Evolutionary conservation across 2,113 vertebrate species (phyloP).

Genomic region (Triplophysa siluroides): DNA sequence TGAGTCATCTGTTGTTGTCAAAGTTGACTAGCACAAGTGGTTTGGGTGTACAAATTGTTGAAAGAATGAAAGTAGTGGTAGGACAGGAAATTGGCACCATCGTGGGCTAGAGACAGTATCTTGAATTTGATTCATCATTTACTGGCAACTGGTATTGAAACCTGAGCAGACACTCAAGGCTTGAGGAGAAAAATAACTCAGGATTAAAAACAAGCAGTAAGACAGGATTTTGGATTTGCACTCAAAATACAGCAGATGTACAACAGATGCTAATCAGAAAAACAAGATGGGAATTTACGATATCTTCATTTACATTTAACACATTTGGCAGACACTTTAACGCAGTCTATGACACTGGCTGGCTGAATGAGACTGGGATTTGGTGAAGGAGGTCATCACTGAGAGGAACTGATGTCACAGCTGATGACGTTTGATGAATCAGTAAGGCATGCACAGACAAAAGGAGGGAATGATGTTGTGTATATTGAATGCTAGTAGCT

Average conservation of each 20-base stretch:
- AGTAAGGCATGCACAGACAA: too few relatives aligned
- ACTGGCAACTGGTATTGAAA: neutral
- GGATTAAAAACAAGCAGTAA: slow-evolving; percentile 9
- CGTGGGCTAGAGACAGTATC: slow-evolving; percentile 9
- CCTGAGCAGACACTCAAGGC: neutral
- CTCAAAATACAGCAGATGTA: slow-evolving; percentile 3
- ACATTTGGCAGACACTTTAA: too few relatives aligned
- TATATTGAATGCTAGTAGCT: too few relatives aligned
- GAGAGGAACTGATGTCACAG: too few relatives aligned
- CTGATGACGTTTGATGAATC: too few relatives aligned
- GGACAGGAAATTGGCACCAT: neutral
- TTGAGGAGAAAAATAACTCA: neutral
- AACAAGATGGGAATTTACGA: neutral
- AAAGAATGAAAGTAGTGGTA: neutral
- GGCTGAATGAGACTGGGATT: too few relatives aligned
- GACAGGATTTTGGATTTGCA: neutral
- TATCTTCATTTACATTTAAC: neutral
- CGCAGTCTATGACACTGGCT: too few relatives aligned
- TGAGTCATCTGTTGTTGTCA: neutral
- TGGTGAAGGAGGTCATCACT: too few relatives aligned
- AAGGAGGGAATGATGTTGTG: too few relatives aligned
- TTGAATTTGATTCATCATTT: slow-evolving; percentile 19
- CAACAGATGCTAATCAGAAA: neutral
- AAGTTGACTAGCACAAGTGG: slow-evolving; percentile 4
- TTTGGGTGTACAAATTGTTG: neutral